A percentile compares a stretch with the other conserved stretches of the same genome.
phyloP scores from a whole-genome alignment of 2,113 vertebrate species.

The Dolichotis patagonum region DNA sequence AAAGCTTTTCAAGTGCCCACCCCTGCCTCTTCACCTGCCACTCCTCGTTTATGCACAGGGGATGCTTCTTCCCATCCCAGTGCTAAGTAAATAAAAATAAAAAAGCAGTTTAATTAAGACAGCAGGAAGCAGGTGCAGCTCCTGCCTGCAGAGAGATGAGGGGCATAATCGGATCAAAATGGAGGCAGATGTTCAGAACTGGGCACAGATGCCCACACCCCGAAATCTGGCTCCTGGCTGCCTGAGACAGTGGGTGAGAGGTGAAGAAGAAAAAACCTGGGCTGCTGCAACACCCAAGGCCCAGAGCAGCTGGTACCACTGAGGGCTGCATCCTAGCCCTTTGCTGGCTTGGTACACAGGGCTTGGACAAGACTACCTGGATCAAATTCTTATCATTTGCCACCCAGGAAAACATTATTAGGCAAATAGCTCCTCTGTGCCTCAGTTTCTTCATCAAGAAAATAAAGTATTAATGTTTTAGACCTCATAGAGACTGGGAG shows the following conservation, averaged over 20 bases:
- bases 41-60: neutral
- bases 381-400: neutral
- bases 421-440: neutral
- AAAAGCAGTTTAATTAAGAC: constrained; percentile 37
- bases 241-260: neutral
- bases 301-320: neutral
- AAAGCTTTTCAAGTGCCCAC: neutral
- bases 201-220: constrained; percentile 6
- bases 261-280: neutral
- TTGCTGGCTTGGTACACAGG: neutral
- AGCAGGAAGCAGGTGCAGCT: neutral
- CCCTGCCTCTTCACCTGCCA: neutral
- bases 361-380: neutral
- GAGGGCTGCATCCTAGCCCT: too few relatives aligned
- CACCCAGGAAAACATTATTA: neutral
- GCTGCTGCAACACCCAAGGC: neutral
- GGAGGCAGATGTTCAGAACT: constrained; percentile 64
- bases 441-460: neutral
- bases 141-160: constrained; percentile 36
- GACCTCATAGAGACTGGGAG: rapidly evolving
- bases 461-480: neutral
- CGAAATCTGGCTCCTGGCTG: neutral
- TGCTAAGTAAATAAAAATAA: constrained; percentile 54
- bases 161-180: constrained; percentile 35
- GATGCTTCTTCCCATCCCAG: neutral